Conservation (phyloP, 2,888 invertebrate species). For the Sinopyrophorus schimmeli region DNA sequence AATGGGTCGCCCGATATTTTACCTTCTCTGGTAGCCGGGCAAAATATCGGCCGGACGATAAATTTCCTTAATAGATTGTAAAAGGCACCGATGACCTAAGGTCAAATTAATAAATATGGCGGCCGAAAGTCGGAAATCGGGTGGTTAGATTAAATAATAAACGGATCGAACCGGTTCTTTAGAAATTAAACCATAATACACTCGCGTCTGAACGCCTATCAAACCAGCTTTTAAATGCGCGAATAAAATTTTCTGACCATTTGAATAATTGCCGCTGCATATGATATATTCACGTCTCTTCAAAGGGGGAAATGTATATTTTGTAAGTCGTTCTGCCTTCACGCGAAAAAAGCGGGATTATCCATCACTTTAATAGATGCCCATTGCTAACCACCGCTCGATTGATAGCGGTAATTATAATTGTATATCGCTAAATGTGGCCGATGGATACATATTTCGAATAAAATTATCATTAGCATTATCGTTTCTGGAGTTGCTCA, state of each 20-base stretch:
- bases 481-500: too few species aligned
- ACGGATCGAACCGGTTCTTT: slow-evolving; percentile 36
- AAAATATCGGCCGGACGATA: slow-evolving; percentile 45
- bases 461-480: too few species aligned
- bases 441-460: slow-evolving; percentile 33
- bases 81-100: slow-evolving; percentile 38
- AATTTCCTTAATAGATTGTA: slow-evolving; percentile 47
- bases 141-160: slow-evolving; percentile 29
- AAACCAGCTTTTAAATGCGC: slow-evolving; percentile 11
- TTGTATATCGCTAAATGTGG: slow-evolving; percentile 50
- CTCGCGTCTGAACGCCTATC: slow-evolving; percentile 7
- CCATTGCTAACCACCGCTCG: slow-evolving; percentile 47
- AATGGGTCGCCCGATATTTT: slow-evolving; percentile 33
- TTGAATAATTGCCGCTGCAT: slow-evolving; percentile 40
- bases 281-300: slow-evolving; percentile 42
- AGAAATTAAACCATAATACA: slow-evolving; percentile 16
- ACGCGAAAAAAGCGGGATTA: slow-evolving; percentile 47
- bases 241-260: slow-evolving; percentile 13
- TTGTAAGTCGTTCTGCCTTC: slow-evolving; percentile 45
- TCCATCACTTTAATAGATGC: slow-evolving; percentile 54
- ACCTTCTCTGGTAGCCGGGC: slow-evolving; percentile 33
- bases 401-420: slow-evolving; percentile 51
- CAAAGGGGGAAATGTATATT: slow-evolving; percentile 48
- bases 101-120: slow-evolving; percentile 50
- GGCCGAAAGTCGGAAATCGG: slow-evolving; percentile 30